These are phyloP conservation scores for Pseudococcus viburni DNA, from an alignment of 2,888 invertebrate genomes.

Conservation along the genomic window DNA sequence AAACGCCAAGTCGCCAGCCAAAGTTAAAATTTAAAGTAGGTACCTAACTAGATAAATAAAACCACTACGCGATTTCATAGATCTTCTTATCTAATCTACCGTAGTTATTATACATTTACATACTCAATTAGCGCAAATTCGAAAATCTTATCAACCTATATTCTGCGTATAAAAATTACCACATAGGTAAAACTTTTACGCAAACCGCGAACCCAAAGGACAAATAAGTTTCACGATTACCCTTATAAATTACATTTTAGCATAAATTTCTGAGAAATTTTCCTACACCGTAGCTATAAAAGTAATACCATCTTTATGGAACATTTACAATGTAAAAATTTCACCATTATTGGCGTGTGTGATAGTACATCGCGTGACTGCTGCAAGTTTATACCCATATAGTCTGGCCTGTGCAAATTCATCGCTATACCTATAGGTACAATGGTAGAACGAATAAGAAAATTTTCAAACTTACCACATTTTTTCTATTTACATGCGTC, in stretches of 20 bases:
- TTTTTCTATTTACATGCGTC: conserved; percentile 45
- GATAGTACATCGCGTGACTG: conserved; percentile 29
- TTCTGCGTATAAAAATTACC: not conserved
- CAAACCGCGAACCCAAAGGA: not conserved
- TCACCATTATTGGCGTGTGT: conserved; percentile 19
- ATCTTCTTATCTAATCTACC: conserved; percentile 5
- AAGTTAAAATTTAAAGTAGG: too few relatives aligned
- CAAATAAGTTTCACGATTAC: not conserved
- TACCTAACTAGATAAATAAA: too few relatives aligned
- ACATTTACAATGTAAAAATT: conserved; percentile 19
- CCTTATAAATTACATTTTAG: not conserved
- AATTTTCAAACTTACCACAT: conserved; percentile 54
- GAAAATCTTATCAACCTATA: conserved; percentile 15
- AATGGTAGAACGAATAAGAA: not conserved
- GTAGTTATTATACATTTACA: not conserved
- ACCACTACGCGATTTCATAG: not conserved
- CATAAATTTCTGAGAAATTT: conserved; percentile 27
- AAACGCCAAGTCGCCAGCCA: too few relatives aligned
- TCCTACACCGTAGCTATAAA: not conserved
- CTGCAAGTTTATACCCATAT: not conserved
- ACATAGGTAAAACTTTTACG: not conserved
- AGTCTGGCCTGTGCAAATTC: not conserved
- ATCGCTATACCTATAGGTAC: not conserved
- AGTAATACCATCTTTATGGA: not conserved
- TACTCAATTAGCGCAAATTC: not conserved